Conservation (phyloP, 2,113 vertebrate genomes). For the Alces alces region DNA sequence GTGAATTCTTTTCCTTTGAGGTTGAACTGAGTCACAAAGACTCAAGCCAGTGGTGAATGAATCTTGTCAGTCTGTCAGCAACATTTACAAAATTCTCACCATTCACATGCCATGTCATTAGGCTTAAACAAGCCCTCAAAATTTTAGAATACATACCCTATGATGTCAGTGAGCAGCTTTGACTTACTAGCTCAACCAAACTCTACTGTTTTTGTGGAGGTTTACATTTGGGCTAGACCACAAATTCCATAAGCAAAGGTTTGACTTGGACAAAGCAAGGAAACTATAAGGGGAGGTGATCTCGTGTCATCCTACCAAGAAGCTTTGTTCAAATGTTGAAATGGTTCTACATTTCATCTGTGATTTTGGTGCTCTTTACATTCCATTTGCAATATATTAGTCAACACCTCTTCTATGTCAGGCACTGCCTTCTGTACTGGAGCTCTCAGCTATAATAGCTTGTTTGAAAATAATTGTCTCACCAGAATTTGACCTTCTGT, state of each 20-base stretch:
- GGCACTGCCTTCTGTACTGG: not conserved
- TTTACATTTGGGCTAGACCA: not conserved
- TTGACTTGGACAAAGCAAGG: not conserved
- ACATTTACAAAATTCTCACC: not conserved
- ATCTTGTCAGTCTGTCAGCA: conserved; percentile 35
- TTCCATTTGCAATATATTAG: not conserved
- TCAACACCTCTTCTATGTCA: not conserved
- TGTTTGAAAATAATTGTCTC: not conserved
- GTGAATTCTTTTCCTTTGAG: conserved; percentile 39
- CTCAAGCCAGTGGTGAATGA: not conserved
- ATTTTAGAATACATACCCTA: not conserved
- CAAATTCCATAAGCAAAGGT: not conserved
- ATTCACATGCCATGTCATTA: not conserved
- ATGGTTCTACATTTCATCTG: not conserved
- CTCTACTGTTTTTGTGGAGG: not conserved
- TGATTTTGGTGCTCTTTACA: not conserved
- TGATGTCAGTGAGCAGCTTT: conserved; percentile 23
- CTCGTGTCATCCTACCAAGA: not conserved
- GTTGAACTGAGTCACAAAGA: not conserved
- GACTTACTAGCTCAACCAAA: not conserved
- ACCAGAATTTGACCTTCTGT: not conserved
- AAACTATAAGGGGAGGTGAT: not conserved
- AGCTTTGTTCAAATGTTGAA: not conserved
- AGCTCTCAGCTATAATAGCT: not conserved
- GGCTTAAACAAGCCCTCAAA: conserved; percentile 32